A percentile compares a stretch with the other conserved stretches of the same genome.
These are phyloP conservation scores for Morinoia aosen DNA, from an alignment of 2,888 invertebrate genomes.

Conservation along the genomic window DNA sequence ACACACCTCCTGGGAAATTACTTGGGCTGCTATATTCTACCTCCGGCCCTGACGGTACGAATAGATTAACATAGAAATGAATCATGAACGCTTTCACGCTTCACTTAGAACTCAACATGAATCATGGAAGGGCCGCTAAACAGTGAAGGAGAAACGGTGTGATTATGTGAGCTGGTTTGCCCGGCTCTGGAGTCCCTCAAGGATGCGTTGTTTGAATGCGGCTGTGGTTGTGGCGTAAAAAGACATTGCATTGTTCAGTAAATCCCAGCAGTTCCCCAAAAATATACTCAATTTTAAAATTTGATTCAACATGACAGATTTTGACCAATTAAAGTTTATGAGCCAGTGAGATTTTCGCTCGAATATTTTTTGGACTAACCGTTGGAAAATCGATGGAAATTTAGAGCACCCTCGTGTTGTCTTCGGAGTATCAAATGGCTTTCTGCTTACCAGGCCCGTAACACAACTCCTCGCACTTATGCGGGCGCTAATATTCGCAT, in stretches of 20 bases:
- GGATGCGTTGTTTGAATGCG: background rate
- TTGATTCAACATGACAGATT: background rate
- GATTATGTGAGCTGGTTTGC: background rate
- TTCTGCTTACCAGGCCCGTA: background rate
- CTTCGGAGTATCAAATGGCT: constrained; percentile 1
- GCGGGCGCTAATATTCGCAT: background rate
- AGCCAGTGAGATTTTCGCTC: background rate
- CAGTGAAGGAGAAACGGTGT: background rate
- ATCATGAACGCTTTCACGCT: background rate
- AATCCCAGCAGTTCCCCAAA: background rate
- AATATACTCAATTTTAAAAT: background rate
- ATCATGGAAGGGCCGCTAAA: background rate
- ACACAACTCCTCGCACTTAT: constrained; percentile 6
- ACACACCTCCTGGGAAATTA: background rate
- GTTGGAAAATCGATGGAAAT: background rate
- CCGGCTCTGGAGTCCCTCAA: background rate
- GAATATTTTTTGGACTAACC: background rate
- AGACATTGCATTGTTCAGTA: background rate
- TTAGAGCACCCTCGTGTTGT: background rate
- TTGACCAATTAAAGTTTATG: background rate
- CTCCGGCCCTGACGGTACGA: background rate
- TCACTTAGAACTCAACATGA: constrained; percentile 12
- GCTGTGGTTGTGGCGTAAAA: background rate
- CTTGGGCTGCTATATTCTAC: background rate
- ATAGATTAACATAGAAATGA: constrained; percentile 37